These are phyloP conservation scores for Erebia palarica DNA, from an alignment of 2,888 invertebrate species.

Conservation along the genomic window DNA sequence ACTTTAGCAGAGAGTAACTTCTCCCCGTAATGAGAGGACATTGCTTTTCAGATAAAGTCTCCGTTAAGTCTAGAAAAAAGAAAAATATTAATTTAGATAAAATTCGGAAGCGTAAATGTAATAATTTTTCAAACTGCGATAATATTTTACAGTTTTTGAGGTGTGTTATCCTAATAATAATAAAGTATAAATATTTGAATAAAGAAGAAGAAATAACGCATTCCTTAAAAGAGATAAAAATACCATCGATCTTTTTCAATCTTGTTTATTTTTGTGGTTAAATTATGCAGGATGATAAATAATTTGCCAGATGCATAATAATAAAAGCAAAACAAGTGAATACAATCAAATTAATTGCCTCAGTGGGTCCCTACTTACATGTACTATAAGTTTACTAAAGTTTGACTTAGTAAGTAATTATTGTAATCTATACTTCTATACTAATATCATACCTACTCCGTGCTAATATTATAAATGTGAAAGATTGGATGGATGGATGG, in stretches of 20 bases:
- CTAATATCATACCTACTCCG: too few relatives aligned
- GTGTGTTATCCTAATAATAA: not conserved
- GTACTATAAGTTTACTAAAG: too few relatives aligned
- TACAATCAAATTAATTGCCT: not conserved
- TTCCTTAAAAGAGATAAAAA: constrained; percentile 4
- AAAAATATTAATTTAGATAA: constrained; percentile 1
- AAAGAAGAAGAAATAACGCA: not conserved
- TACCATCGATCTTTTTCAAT: constrained; percentile 7
- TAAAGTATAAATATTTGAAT: constrained; percentile 1
- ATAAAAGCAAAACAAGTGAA: not conserved
- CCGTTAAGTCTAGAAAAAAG: not conserved
- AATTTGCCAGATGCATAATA: not conserved
- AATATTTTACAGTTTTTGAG: not conserved
- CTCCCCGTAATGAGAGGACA: not conserved
- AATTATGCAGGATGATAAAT: not conserved
- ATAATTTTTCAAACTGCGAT: not conserved
- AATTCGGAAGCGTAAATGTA: constrained; percentile 2
- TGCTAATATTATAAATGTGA: too few relatives aligned
- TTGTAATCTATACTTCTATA: too few relatives aligned
- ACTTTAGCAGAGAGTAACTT: not conserved
- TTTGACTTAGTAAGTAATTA: too few relatives aligned
- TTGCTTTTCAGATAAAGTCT: not conserved
- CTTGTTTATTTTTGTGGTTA: constrained; percentile 3
- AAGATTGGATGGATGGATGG: too few relatives aligned
- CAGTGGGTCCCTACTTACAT: not conserved